Conservation (phyloP, 2,113 vertebrate species). For the Ranitomeya imitator region DNA sequence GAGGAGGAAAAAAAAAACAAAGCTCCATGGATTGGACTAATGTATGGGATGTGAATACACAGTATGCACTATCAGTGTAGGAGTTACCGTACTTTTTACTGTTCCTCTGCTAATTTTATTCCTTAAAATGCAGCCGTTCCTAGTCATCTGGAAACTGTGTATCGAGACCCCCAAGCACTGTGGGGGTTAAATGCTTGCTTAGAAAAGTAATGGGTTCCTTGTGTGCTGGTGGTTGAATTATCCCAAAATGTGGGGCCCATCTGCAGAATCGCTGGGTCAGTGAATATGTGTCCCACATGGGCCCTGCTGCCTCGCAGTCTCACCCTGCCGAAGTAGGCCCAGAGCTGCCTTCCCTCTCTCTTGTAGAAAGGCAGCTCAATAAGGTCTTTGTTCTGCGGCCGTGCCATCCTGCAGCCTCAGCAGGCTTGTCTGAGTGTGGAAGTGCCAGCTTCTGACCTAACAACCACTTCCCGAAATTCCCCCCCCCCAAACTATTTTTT, state of each 20-base stretch:
- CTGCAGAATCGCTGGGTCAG: slow-evolving; percentile 47
- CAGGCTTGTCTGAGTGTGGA: slow-evolving; percentile 55
- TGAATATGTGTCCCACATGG: slow-evolving; percentile 57
- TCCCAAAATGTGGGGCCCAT: slow-evolving; percentile 55
- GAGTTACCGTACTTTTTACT: not conserved
- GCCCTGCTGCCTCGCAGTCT: slow-evolving; percentile 18
- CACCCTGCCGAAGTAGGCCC: slow-evolving; percentile 31
- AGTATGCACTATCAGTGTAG: not conserved
- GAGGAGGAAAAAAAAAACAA: not conserved
- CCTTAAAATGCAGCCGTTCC: slow-evolving; percentile 13
- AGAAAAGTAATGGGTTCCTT: slow-evolving; percentile 56
- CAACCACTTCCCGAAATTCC: slow-evolving; percentile 56
- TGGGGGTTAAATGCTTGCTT: slow-evolving; percentile 45
- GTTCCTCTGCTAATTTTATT: slow-evolving; percentile 32
- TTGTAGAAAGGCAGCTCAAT: slow-evolving; percentile 49
- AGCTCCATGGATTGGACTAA: not conserved
- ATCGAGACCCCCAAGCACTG: slow-evolving; percentile 16
- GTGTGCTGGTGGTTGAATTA: slow-evolving; percentile 50
- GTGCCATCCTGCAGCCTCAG: slow-evolving; percentile 55
- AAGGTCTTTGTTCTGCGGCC: slow-evolving; percentile 52
- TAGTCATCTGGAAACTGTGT: slow-evolving; percentile 17
- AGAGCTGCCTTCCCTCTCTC: slow-evolving; percentile 10
- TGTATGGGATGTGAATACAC: not conserved
- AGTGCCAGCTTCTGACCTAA: slow-evolving; percentile 57
- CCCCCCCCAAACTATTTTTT: slow-evolving; percentile 38